A percentile compares a stretch with the other conserved stretches of the same genome.
Evolutionary conservation across 2,113 vertebrate species (phyloP).

Genomic region (Bucco capensis): DNA sequence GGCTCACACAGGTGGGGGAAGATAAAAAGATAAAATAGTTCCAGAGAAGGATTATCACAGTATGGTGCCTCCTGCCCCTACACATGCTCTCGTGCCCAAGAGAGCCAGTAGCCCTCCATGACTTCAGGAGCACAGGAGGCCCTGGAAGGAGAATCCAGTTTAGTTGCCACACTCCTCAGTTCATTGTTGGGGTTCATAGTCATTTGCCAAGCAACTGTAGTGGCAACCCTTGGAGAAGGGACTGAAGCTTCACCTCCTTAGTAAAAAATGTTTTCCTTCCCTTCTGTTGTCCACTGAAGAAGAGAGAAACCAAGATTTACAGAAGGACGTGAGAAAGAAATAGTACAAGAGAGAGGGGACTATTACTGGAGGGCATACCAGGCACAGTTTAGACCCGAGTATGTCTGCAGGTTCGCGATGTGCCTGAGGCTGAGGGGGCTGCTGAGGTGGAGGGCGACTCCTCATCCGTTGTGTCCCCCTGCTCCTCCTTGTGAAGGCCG

Average conservation of each 20-base stretch:
- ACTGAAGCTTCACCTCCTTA: neutral
- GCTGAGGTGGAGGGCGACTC: slow-evolving; percentile 76
- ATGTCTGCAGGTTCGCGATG: slow-evolving; percentile 85
- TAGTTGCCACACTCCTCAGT: neutral
- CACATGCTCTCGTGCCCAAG: neutral
- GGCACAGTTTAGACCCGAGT: slow-evolving; percentile 78
- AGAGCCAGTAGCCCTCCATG: neutral
- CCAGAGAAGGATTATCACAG: slow-evolving; percentile 53
- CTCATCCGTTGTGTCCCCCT: slow-evolving; percentile 80
- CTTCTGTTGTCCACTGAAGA: neutral
- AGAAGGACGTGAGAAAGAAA: neutral
- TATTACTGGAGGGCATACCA: neutral
- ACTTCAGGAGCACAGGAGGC: neutral
- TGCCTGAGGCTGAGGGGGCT: slow-evolving; percentile 68
- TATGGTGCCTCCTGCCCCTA: neutral
- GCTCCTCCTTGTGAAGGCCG: slow-evolving; percentile 86
- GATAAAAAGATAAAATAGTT: slow-evolving; percentile 58
- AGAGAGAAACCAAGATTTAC: neutral
- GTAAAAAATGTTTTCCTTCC: neutral
- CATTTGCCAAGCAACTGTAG: neutral
- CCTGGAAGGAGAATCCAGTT: neutral
- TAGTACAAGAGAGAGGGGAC: neutral
- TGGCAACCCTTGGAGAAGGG: slow-evolving; percentile 9
- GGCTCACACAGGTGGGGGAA: neutral
- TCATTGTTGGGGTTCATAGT: neutral